Evolutionary conservation across 2,113 vertebrate genomes (phyloP).

Genomic region (Lophura nycthemera): DNA sequence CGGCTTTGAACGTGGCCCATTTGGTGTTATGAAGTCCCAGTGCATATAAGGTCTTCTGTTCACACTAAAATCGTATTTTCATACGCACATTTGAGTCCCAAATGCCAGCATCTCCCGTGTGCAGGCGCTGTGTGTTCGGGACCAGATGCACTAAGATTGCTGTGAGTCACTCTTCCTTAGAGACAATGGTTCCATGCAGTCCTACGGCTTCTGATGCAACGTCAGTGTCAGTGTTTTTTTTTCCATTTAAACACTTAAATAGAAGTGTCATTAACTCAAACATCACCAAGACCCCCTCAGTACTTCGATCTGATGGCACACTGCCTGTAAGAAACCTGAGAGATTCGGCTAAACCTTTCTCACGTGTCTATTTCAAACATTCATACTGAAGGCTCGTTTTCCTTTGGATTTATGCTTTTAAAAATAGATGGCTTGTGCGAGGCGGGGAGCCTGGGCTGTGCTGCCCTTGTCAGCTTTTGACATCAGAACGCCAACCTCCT

Average conservation of each 20-base stretch:
- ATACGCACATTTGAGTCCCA: background rate
- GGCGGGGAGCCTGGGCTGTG: background rate
- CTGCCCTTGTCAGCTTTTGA: background rate
- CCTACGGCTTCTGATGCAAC: background rate
- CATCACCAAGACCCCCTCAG: conserved; percentile 10
- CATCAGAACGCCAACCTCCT: background rate
- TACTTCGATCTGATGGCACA: background rate
- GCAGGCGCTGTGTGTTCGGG: background rate
- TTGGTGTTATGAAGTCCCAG: background rate
- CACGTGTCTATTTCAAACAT: background rate
- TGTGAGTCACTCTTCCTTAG: conserved; percentile 32
- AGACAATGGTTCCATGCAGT: background rate
- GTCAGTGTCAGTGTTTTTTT: background rate
- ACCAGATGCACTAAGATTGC: background rate
- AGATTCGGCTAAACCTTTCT: background rate
- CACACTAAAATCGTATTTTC: background rate
- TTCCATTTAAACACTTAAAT: background rate
- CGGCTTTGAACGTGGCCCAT: background rate
- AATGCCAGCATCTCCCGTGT: background rate
- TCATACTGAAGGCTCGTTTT: background rate
- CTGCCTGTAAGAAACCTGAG: background rate
- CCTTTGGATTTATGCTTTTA: conserved; percentile 8
- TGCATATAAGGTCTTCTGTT: background rate
- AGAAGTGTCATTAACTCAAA: background rate
- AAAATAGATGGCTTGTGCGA: background rate